phyloP scores from a whole-genome alignment of 2,797 vertebrate species.

The Microctenopoma stevenorrisi region DNA sequence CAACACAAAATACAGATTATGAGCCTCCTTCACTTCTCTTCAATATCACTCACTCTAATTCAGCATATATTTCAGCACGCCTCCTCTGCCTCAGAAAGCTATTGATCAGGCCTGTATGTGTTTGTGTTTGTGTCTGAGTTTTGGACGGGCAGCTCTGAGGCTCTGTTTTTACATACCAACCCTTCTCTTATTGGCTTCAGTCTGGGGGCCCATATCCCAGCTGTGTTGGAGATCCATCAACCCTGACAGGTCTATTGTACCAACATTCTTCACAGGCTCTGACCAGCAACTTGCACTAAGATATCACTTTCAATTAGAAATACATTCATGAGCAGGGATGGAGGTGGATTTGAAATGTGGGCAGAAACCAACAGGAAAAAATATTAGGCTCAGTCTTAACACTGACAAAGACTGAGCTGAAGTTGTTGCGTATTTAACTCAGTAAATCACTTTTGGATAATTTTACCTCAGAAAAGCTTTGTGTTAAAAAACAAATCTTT shows the following conservation, averaged over 20 bases:
- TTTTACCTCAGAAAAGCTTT: not conserved
- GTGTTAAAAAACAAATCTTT: not conserved
- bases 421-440: not conserved
- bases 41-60: conserved; percentile 72
- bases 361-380: conserved; percentile 20
- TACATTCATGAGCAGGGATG: conserved; percentile 62
- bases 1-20: conserved; percentile 65
- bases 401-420: no score
- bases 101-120: conserved; percentile 71
- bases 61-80: conserved; percentile 73
- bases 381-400: no score
- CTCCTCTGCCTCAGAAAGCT: conserved; percentile 73
- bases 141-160: conserved; percentile 63
- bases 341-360: conserved; percentile 56
- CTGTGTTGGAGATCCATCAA: conserved; percentile 85
- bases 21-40: conserved; percentile 57
- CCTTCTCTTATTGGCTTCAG: conserved; percentile 79
- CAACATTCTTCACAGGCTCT: conserved; percentile 78
- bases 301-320: conserved; percentile 84
- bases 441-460: not conserved
- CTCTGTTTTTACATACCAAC: conserved; percentile 78
- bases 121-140: conserved; percentile 45
- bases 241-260: conserved; percentile 85
- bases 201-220: conserved; percentile 79
- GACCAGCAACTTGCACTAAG: conserved; percentile 74